A percentile compares a stretch with the other conserved stretches of the same genome.
Evolutionary conservation across 2,888 invertebrate genomes (phyloP).

Genomic region (Scaptomyza reducta): DNA sequence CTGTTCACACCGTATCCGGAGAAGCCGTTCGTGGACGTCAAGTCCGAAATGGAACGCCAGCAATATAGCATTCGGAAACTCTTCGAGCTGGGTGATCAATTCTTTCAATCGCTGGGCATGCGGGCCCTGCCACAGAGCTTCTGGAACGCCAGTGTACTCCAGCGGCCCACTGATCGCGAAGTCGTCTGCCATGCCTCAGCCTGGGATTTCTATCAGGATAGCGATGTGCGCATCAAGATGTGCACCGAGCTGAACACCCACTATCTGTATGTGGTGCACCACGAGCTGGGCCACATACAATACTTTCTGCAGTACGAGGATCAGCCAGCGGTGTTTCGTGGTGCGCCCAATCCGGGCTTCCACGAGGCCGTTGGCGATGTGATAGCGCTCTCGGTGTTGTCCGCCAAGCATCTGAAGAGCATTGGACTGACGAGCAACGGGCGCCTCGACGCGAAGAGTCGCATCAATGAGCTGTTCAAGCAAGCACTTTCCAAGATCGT

Average conservation of each 20-base stretch:
- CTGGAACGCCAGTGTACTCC: constrained; percentile 93
- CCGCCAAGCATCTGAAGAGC: constrained; percentile 89
- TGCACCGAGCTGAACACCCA: constrained; percentile 86
- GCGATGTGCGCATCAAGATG: constrained; percentile 91
- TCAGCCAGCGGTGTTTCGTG: constrained; percentile 86
- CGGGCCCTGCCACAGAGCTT: constrained; percentile 90
- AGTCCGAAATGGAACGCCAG: constrained; percentile 88
- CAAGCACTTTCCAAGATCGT: constrained; percentile 87
- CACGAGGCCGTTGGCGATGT: constrained; percentile 91
- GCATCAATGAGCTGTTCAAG: constrained; percentile 88
- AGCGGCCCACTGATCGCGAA: constrained; percentile 89
- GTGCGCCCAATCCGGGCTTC: constrained; percentile 86
- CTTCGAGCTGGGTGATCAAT: constrained; percentile 92
- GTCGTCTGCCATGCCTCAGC: constrained; percentile 94
- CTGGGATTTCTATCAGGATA: constrained; percentile 93
- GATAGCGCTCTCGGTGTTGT: constrained; percentile 88
- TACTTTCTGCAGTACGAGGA: constrained; percentile 88
- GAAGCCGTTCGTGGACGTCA: constrained; percentile 89
- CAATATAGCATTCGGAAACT: constrained; percentile 90
- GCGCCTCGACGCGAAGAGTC: constrained; percentile 87
- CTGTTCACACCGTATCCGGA: constrained; percentile 90
- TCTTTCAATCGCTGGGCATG: constrained; percentile 92
- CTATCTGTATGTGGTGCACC: constrained; percentile 87
- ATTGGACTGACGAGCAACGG: constrained; percentile 87
- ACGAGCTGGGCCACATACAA: constrained; percentile 89